Evolutionary conservation across 1,140 invertebrate genomes (phyloP).

Genomic region (Metaphire vulgaris): DNA sequence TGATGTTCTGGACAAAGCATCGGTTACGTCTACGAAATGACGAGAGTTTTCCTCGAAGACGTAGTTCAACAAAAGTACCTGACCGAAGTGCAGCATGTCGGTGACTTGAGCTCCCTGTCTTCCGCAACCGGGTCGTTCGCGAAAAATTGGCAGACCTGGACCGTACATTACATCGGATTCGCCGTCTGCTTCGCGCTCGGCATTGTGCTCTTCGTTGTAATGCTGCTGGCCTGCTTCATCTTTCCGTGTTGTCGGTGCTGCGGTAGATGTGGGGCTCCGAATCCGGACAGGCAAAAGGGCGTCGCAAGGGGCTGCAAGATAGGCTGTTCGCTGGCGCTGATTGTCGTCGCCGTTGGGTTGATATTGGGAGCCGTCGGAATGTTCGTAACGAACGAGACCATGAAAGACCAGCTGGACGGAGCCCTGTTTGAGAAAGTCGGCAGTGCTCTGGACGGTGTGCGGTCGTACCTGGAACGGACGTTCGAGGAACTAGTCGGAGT

Average conservation of each 20-base stretch:
- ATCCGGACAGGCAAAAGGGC: not conserved
- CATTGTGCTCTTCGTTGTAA: not conserved
- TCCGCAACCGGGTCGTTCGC: not conserved
- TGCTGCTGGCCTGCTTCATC: not conserved
- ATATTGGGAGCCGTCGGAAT: not conserved
- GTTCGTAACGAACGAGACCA: not conserved
- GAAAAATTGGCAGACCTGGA: not conserved
- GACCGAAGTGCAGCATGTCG: not conserved
- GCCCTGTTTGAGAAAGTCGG: not conserved
- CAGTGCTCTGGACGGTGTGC: not conserved
- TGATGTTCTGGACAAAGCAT: no score
- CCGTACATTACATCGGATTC: constrained; percentile 1
- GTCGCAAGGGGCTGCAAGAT: not conserved
- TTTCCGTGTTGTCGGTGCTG: constrained; percentile 11
- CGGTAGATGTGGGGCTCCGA: not conserved
- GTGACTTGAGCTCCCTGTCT: not conserved
- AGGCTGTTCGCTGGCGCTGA: not conserved
- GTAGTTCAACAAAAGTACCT: constrained; percentile 8
- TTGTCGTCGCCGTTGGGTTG: not conserved
- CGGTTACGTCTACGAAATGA: not conserved
- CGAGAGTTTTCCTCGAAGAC: not conserved
- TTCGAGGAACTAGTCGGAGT: not conserved
- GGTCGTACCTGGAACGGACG: not conserved
- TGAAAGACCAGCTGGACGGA: not conserved
- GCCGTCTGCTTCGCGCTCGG: not conserved